phyloP scores from a whole-genome alignment of 2,113 vertebrate species.

The Oophaga pumilio region DNA sequence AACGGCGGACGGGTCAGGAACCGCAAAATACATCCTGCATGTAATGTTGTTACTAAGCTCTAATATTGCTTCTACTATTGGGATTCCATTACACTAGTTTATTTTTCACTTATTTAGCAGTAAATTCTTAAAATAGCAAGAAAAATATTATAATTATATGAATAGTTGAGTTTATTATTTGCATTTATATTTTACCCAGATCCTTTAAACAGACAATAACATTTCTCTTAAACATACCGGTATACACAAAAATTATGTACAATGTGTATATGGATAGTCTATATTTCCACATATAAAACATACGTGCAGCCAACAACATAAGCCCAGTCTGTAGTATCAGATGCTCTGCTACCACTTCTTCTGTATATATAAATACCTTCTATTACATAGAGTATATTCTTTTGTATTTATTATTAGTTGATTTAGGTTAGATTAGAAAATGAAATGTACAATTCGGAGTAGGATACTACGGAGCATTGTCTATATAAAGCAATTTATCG shows the following conservation, averaged over 20 bases:
- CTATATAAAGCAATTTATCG: too few relatives aligned
- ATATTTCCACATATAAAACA: background rate
- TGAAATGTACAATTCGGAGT: too few relatives aligned
- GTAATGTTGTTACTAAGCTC: too few relatives aligned
- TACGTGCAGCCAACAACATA: background rate
- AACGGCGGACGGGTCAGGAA: too few relatives aligned
- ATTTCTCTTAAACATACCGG: background rate
- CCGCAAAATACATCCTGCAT: too few relatives aligned
- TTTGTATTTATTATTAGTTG: too few relatives aligned
- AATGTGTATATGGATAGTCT: background rate
- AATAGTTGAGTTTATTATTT: background rate
- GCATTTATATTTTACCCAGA: background rate
- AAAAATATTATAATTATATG: background rate
- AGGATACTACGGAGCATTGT: too few relatives aligned
- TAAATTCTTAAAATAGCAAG: background rate
- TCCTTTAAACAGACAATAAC: background rate
- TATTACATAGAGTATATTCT: too few relatives aligned
- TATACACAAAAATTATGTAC: background rate
- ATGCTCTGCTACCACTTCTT: background rate
- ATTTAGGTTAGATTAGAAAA: too few relatives aligned
- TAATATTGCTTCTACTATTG: background rate
- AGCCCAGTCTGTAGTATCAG: background rate
- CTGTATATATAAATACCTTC: too few relatives aligned
- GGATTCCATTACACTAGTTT: background rate
- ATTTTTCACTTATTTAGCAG: background rate